These are phyloP conservation scores for Temnopleurus reevesii DNA, from an alignment of 53 echinoderm and acorn worm species.

Conservation along the genomic window DNA sequence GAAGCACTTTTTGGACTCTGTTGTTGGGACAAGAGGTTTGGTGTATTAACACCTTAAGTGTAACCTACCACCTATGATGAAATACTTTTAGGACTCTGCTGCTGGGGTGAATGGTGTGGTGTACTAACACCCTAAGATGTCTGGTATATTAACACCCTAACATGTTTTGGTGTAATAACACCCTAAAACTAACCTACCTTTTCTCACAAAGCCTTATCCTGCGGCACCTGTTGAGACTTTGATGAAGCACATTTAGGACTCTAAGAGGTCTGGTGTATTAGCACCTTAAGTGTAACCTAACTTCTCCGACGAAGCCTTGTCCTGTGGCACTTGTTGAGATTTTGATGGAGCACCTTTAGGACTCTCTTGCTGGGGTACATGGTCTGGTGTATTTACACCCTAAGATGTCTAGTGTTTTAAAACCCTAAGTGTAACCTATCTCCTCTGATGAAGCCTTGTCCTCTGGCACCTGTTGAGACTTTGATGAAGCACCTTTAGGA, in stretches of 20 bases:
- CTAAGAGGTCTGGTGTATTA: constrained; percentile 91
- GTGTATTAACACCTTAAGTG: no score
- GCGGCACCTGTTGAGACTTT: constrained; percentile 63
- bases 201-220: constrained; percentile 82
- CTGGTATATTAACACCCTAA: no score
- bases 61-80: constrained; percentile 75
- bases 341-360: constrained; percentile 63
- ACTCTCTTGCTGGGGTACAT: constrained; percentile 87
- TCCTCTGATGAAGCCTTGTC: constrained; percentile 88
- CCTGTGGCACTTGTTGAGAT: constrained; percentile 67
- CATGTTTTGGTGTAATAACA: no score
- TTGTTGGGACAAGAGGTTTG: constrained; percentile 91
- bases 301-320: constrained; percentile 93
- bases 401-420: no score
- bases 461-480: constrained; percentile 62
- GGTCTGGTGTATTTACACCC: no score
- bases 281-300: no score
- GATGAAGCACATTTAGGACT: constrained; percentile 61
- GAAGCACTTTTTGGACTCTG: constrained; percentile 71
- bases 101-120: constrained; percentile 94
- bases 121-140: no score
- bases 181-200: no score
- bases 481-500: constrained; percentile 56
- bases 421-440: no score
- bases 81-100: constrained; percentile 71